Evolutionary conservation across 2,888 invertebrate species (phyloP).

Genomic region (Ormyrus thymus): DNA sequence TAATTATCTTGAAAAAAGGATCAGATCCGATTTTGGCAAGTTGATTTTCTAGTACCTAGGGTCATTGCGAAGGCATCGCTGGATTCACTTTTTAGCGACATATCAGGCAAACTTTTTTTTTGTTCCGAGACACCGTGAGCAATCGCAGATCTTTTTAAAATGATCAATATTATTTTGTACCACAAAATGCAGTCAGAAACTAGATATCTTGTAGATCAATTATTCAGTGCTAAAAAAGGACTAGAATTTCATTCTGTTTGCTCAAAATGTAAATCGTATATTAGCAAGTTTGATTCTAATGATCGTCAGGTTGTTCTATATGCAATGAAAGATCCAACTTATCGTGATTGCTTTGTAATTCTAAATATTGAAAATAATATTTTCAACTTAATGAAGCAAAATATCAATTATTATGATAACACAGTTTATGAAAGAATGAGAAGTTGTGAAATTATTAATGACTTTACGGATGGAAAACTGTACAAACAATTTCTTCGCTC

Average conservation of each 20-base stretch:
- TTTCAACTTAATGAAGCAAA: not conserved
- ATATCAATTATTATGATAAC: conserved; percentile 8
- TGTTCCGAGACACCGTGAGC: no score
- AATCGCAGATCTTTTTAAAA: conserved; percentile 1
- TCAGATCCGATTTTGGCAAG: no score
- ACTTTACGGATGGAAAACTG: conserved; percentile 46
- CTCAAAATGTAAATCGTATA: not conserved
- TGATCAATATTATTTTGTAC: not conserved
- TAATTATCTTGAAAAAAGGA: no score
- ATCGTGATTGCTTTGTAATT: conserved; percentile 22
- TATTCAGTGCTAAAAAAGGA: not conserved
- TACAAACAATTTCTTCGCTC: conserved; percentile 41
- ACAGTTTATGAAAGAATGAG: not conserved
- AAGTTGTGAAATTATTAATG: conserved; percentile 5
- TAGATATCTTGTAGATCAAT: conserved; percentile 1
- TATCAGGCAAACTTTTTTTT: no score
- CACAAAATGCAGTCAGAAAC: not conserved
- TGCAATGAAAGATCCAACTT: conserved; percentile 2
- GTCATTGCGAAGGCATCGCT: no score
- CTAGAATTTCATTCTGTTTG: conserved; percentile 1
- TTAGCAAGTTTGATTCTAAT: not conserved
- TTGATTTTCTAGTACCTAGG: no score
- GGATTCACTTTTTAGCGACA: no score
- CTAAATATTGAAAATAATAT: conserved; percentile 9
- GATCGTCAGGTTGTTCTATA: not conserved